A percentile compares a stretch with the other conserved stretches of the same genome.
These are phyloP conservation scores for Ciconia boyciana DNA, from an alignment of 2,113 vertebrate species.

Conservation along the genomic window DNA sequence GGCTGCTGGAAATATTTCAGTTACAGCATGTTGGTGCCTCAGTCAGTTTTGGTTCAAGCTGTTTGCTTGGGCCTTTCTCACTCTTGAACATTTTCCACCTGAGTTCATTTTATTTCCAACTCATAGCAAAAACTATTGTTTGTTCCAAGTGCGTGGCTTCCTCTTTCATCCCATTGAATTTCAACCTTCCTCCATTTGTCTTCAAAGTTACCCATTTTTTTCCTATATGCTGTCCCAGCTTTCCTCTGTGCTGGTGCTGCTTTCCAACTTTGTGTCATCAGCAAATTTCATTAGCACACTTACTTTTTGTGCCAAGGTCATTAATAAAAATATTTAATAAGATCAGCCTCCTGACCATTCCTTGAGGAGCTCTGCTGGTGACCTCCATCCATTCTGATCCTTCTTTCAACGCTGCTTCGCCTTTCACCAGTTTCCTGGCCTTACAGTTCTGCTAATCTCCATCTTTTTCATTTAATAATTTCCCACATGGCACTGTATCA, in stretches of 20 bases:
- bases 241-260: background rate
- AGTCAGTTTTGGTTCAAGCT: background rate
- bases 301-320: conserved; percentile 19
- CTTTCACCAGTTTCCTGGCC: background rate
- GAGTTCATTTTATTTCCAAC: background rate
- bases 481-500: background rate
- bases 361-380: background rate
- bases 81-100: background rate
- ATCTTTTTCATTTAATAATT: background rate
- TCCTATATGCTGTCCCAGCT: background rate
- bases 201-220: background rate
- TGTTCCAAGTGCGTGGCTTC: background rate
- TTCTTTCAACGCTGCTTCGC: background rate
- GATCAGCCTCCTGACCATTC: conserved; percentile 15
- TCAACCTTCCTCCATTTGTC: background rate
- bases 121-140: background rate
- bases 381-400: background rate
- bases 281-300: conserved; percentile 24
- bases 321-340: conserved; percentile 37
- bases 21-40: background rate
- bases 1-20: background rate
- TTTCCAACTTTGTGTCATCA: conserved; percentile 42
- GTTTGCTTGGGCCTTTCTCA: background rate
- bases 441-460: conserved; percentile 10
- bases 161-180: background rate